phyloP scores from a whole-genome alignment of 1,140 invertebrate species.

The Nomia melanderi region DNA sequence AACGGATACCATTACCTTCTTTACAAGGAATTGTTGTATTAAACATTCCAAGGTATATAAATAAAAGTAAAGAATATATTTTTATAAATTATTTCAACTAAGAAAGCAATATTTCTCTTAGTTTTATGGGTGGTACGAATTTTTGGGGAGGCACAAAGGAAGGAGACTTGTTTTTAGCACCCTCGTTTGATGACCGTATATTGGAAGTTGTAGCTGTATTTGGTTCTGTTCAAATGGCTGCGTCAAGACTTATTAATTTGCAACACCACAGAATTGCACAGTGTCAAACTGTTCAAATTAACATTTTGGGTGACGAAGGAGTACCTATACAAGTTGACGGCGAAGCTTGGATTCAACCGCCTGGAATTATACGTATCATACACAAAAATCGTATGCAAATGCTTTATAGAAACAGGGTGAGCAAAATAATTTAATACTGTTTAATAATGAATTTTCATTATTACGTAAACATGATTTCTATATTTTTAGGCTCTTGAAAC shows the following conservation, averaged over 20 bases:
- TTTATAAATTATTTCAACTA: slow-evolving; percentile 12
- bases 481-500: slow-evolving; percentile 89
- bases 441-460: neutral
- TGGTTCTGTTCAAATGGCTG: slow-evolving; percentile 98
- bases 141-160: slow-evolving; percentile 97
- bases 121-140: slow-evolving; percentile 99
- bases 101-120: slow-evolving; percentile 73
- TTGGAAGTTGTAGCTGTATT: slow-evolving; percentile 98
- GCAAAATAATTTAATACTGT: slow-evolving; percentile 49
- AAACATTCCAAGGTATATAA: slow-evolving; percentile 93
- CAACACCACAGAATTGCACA: slow-evolving; percentile 98
- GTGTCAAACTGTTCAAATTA: slow-evolving; percentile 97
- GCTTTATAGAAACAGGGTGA: slow-evolving; percentile 92
- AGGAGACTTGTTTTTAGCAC: slow-evolving; percentile 92
- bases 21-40: slow-evolving; percentile 98
- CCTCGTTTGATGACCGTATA: slow-evolving; percentile 95
- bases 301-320: slow-evolving; percentile 93
- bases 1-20: slow-evolving; percentile 94
- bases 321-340: slow-evolving; percentile 97
- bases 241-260: slow-evolving; percentile 95
- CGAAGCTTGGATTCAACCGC: slow-evolving; percentile 98
- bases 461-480: neutral
- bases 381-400: slow-evolving; percentile 99
- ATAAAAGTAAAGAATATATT: slow-evolving; percentile 5
- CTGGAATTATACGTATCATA: slow-evolving; percentile 96